A percentile compares a stretch with the other conserved stretches of the same genome.
These are phyloP conservation scores for Lagocephalus sceleratus DNA, from an alignment of 2,797 vertebrate species.

Conservation along the genomic window DNA sequence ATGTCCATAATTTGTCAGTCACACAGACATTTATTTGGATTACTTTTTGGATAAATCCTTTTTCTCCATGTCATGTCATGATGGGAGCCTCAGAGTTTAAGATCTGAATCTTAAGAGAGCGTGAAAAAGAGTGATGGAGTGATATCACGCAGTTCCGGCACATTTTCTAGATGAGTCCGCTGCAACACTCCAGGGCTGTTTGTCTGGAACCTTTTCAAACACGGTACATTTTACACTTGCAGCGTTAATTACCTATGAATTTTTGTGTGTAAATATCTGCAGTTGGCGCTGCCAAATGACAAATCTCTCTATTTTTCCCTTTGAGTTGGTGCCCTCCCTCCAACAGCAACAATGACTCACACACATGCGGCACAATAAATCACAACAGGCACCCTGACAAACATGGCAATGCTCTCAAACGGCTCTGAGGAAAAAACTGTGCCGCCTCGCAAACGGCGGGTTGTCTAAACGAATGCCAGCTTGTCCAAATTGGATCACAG, in stretches of 20 bases:
- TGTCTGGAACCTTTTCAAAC: slow-evolving; percentile 29
- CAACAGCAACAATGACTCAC: slow-evolving; percentile 14
- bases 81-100: too few relatives aligned
- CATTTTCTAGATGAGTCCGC: slow-evolving; percentile 1
- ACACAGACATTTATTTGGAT: too few relatives aligned
- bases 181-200: slow-evolving; percentile 13
- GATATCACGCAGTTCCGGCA: neutral
- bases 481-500: slow-evolving; percentile 63
- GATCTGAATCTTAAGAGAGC: too few relatives aligned
- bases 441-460: slow-evolving; percentile 23
- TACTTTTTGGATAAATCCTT: too few relatives aligned
- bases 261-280: slow-evolving; percentile 13
- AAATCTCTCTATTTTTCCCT: slow-evolving; percentile 24
- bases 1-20: too few relatives aligned
- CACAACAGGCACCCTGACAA: slow-evolving; percentile 27
- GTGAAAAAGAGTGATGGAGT: too few relatives aligned
- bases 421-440: neutral
- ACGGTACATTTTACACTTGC: slow-evolving; percentile 12
- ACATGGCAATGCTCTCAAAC: slow-evolving; percentile 30
- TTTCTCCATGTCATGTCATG: too few relatives aligned
- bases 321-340: slow-evolving; percentile 17
- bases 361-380: slow-evolving; percentile 25
- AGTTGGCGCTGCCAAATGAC: slow-evolving; percentile 30
- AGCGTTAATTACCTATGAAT: slow-evolving; percentile 33
- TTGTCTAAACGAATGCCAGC: slow-evolving; percentile 50